A percentile compares a stretch with the other conserved stretches of the same genome.
These are phyloP conservation scores for Trissoscelio sp. DNA, from an alignment of 2,888 invertebrate genomes.

Conservation along the genomic window DNA sequence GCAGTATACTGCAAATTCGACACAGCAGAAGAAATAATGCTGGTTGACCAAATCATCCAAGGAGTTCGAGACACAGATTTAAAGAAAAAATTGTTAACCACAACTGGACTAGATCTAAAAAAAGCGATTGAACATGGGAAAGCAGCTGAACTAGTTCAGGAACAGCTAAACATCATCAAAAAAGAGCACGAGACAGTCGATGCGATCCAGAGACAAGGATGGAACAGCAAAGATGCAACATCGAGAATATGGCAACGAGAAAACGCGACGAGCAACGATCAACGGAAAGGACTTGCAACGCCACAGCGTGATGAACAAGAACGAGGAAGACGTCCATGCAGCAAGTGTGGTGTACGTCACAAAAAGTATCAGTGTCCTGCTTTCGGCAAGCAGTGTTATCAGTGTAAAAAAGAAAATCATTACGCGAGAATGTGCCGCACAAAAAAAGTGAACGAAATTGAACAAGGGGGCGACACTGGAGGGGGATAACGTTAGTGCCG, in stretches of 20 bases:
- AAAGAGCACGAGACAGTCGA: background rate
- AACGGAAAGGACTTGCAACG: background rate
- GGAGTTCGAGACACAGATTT: conserved; percentile 65
- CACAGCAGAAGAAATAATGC: no score
- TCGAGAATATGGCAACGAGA: no score
- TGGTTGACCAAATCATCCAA: no score
- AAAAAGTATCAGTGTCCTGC: conserved; percentile 52
- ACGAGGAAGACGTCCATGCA: conserved; percentile 12
- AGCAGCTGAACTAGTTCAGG: conserved; percentile 64
- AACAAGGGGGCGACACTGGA: background rate
- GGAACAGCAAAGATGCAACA: no score
- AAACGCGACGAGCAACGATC: no score
- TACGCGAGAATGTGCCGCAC: conserved; percentile 56
- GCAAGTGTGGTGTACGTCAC: conserved; percentile 47
- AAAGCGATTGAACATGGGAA: conserved; percentile 59
- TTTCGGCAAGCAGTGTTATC: conserved; percentile 44
- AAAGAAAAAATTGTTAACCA: conserved; percentile 69
- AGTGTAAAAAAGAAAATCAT: conserved; percentile 55
- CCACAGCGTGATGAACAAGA: background rate
- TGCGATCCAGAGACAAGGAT: background rate
- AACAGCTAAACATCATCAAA: conserved; percentile 56
- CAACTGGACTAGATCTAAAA: conserved; percentile 59
- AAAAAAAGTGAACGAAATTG: conserved; percentile 32
- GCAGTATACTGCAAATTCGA: no score
- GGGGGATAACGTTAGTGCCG: conserved; percentile 40